Evolutionary conservation across 2,888 invertebrate genomes (phyloP).

Genomic region (Brachylomia viminalis): DNA sequence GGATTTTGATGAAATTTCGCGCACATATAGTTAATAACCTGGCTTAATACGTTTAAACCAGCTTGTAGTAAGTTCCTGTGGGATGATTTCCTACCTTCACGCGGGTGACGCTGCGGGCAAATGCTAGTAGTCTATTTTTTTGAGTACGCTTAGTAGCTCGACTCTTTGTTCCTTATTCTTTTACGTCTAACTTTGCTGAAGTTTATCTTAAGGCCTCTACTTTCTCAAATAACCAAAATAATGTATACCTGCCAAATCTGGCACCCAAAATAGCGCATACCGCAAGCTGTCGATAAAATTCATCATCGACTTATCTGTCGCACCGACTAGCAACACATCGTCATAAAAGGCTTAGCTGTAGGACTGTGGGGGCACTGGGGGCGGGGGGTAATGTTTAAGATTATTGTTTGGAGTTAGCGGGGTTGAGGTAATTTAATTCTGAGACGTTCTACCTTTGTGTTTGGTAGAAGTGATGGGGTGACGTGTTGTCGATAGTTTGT

Average conservation of each 20-base stretch:
- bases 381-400: constrained; percentile 81
- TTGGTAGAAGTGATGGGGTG: constrained; percentile 40
- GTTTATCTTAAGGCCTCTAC: neutral
- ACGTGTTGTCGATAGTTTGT: constrained; percentile 41
- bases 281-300: constrained; percentile 55
- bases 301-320: constrained; percentile 82
- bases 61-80: neutral
- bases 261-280: constrained; percentile 41
- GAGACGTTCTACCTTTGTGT: constrained; percentile 82
- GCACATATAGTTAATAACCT: neutral
- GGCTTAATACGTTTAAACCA: too few species aligned
- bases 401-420: constrained; percentile 88
- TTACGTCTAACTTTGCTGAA: neutral
- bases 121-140: neutral
- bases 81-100: neutral
- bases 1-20: neutral
- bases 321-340: constrained; percentile 70
- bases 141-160: neutral
- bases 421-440: constrained; percentile 88
- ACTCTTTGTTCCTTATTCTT: too few species aligned
- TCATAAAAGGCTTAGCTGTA: constrained; percentile 80
- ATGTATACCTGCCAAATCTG: neutral
- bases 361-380: constrained; percentile 54
- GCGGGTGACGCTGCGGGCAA: neutral
- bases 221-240: neutral